These are phyloP conservation scores for Oscarella lobularis DNA, from an alignment of 37 sponge, comb jelly and placozoan species.

Conservation along the genomic window DNA sequence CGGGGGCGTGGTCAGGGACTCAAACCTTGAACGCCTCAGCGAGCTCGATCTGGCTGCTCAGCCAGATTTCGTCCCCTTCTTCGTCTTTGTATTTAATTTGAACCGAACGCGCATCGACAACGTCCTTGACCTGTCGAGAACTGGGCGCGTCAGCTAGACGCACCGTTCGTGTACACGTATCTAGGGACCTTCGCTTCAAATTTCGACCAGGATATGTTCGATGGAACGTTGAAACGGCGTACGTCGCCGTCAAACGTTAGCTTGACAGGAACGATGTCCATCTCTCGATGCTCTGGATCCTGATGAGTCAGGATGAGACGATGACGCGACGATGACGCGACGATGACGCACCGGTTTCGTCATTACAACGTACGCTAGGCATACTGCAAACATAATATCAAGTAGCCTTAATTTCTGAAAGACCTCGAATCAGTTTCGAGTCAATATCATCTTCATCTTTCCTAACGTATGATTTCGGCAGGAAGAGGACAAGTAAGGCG, in stretches of 20 bases:
- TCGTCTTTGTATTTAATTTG: not conserved
- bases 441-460: no score
- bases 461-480: no score
- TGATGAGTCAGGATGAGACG: no score
- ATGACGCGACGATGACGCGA: no score
- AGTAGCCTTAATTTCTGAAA: no score
- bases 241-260: not conserved
- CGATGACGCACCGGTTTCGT: no score
- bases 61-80: not conserved
- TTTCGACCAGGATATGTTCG: not conserved
- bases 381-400: no score
- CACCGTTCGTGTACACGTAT: not conserved
- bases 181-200: not conserved
- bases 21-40: not conserved
- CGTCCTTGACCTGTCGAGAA: not conserved
- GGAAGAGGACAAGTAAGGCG: no score
- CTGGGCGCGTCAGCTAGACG: not conserved
- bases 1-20: no score
- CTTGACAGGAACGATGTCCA: not conserved
- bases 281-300: no score
- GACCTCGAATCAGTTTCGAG: no score
- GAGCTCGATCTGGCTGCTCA: not conserved
- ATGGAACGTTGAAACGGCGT: not conserved
- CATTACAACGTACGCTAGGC: no score
- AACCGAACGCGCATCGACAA: not conserved